Conservation (phyloP, 2,113 vertebrate species). For the Clarias gariepinus region DNA sequence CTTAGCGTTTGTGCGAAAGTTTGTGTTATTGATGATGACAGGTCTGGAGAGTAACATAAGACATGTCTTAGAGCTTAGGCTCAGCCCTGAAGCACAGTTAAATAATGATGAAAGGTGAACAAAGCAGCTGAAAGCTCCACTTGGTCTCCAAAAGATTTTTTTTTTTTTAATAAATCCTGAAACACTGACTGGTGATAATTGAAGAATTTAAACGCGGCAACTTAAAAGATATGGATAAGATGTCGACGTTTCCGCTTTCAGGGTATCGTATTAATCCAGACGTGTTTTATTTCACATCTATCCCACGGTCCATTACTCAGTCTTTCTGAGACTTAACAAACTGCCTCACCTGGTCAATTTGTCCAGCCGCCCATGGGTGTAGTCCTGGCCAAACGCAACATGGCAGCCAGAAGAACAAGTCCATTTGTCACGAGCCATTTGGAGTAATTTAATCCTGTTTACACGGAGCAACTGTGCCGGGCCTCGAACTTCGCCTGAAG, state of each 20-base stretch:
- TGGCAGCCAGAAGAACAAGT: constrained; percentile 36
- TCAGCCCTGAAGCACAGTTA: constrained; percentile 53
- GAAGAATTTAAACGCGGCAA: constrained; percentile 25
- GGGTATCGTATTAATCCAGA: constrained; percentile 46
- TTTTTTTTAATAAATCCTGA: neutral
- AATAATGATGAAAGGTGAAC: constrained; percentile 57
- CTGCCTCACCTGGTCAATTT: neutral
- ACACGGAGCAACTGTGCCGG: neutral
- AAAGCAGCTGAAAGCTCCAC: constrained; percentile 40
- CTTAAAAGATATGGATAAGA: constrained; percentile 35
- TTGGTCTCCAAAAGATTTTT: constrained; percentile 6
- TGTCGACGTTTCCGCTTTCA: constrained; percentile 47
- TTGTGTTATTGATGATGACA: constrained; percentile 35
- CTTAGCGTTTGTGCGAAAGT: neutral
- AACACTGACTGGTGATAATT: neutral
- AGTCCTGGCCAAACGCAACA: constrained; percentile 7
- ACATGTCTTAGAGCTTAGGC: constrained; percentile 9
- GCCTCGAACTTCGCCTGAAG: neutral
- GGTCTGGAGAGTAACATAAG: constrained; percentile 44
- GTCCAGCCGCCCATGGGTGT: neutral
- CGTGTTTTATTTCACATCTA: constrained; percentile 55
- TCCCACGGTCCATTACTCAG: constrained; percentile 63
- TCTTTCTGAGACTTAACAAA: constrained; percentile 56
- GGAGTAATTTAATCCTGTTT: constrained; percentile 50
- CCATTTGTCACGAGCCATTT: constrained; percentile 56